Evolutionary conservation across 2,888 invertebrate genomes (phyloP), one percentile per base, ranked within the genome.

Genomic region (Synanthedon formicaeformis): DNA sequence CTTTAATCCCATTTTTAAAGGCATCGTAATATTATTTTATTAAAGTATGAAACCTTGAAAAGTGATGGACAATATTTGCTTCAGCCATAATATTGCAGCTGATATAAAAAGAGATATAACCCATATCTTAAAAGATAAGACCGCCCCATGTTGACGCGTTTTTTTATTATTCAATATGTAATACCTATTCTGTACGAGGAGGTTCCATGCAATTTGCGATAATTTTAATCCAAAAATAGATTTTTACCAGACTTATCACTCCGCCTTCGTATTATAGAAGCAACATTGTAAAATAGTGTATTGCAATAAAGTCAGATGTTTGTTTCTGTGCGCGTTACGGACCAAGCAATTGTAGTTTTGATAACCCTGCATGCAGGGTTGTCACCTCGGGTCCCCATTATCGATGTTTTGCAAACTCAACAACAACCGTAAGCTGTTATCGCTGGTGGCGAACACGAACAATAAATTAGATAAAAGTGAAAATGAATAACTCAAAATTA

Each of bases 311-410:
- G 13, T 45, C n/a, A 45, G 14, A 45, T 45, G 45, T n/a, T 45
- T 14, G 14, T 6, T 12, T 45, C 45, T 73, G 73, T 58, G 59
- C 59, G 67, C 66, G 45, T 45, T n/a, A 68, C 69, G 64, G 72
- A 70, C 69, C 72, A 64, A 68, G 76, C 72, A 71, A 76, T 75
- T 72, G 69, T 72, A 67, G 70, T 67, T 65, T 67, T 62, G 84
- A 85, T 85, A 85, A 83, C 83, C 84, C 78, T 78, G 76, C 81
- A 76, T 74, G 73, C 67, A 73, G 65, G 60, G 58, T 60, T 67
- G 72, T 75, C 76, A 76, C 74, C 73, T 67, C 58, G 57, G 58
- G 56, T 60, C 59, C 64, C 58, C 40, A 56, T 65, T 79, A 78
- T 75, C 75, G 53, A 53, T 74, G 73, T 72, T 78, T 75, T 77